Evolutionary conservation across 1,140 invertebrate genomes (phyloP), one percentile per base, ranked within the genome.

Genomic region (Sminthurides bifidus): DNA sequence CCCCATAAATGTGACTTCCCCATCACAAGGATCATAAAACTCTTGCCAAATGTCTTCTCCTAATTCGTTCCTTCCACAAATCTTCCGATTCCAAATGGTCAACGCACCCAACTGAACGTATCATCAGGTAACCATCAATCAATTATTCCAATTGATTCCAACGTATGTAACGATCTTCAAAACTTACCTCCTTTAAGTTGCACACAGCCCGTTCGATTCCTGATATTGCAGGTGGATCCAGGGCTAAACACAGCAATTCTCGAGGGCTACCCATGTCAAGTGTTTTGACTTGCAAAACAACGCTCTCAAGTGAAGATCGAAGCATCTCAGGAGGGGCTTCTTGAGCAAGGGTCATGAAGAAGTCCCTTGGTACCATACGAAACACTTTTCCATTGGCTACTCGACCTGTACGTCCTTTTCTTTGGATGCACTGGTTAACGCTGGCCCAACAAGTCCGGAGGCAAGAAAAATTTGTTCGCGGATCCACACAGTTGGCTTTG

Each of bases 1-100:
- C 1, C 94, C 94, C 56, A 96, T 72, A 69, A 83, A 84, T 0
- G 91, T 95, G 12, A 97, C 65, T 56, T 94, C 83, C n/a, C 92
- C 92, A 73, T 96, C 91, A 29, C 79, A 72, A 15, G 69, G 66
- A 30, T 74, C 71, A 56, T 75, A 73, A n/a, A 71, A 56, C 0
- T 73, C n/a, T n/a, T n/a, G n/a, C n/a, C n/a, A n/a, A n/a, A n/a
- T n/a, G n/a, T n/a, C n/a, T n/a, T n/a, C n/a, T n/a, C n/a, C n/a
- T n/a, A n/a, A n/a, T n/a, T n/a, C n/a, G n/a, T n/a, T n/a, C 5
- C 24, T 33, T 49, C 26, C 2, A 8, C 6, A 10, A 6, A 17
- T 24, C 31, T 37, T 45, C 12, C 27, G 46, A 12, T 31, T 29
- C 14, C 45, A 19, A 26, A 64, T 48, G 1, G 54, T 60, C 2